Percentiles rank a stretch among this genome's conserved stretches.
Conservation (phyloP, 2,113 vertebrate genomes). For the Prunella himalayana region DNA sequence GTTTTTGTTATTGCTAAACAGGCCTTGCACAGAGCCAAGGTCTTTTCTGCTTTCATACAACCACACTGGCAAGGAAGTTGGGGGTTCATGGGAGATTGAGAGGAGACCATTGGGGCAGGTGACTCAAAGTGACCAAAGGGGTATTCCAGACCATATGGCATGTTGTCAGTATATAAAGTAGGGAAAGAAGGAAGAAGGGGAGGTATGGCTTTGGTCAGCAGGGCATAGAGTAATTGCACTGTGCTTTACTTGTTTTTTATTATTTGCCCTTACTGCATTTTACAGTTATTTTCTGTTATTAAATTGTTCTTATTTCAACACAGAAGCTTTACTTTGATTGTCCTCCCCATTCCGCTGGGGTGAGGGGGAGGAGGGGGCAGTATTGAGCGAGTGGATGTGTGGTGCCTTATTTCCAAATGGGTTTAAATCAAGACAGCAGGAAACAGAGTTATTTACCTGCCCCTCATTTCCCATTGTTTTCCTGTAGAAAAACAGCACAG, state of each 20-base stretch:
- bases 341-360: neutral
- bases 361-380: neutral
- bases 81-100: neutral
- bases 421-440: neutral
- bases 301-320: neutral
- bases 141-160: neutral
- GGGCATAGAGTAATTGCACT: neutral
- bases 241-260: neutral
- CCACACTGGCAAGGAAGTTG: neutral
- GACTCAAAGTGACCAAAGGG: neutral
- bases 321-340: neutral
- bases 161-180: rapidly evolving
- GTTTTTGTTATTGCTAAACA: neutral
- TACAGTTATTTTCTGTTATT: neutral
- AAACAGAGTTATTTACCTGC: neutral
- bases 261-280: neutral
- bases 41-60: neutral
- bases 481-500: neutral
- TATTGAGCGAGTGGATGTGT: neutral
- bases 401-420: neutral
- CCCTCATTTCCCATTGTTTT: neutral
- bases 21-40: neutral
- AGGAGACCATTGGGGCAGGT: neutral
- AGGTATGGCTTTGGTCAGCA: too few species aligned
- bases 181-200: neutral